Conservation (phyloP, 2,113 vertebrate species). For the Ailurus styani region DNA sequence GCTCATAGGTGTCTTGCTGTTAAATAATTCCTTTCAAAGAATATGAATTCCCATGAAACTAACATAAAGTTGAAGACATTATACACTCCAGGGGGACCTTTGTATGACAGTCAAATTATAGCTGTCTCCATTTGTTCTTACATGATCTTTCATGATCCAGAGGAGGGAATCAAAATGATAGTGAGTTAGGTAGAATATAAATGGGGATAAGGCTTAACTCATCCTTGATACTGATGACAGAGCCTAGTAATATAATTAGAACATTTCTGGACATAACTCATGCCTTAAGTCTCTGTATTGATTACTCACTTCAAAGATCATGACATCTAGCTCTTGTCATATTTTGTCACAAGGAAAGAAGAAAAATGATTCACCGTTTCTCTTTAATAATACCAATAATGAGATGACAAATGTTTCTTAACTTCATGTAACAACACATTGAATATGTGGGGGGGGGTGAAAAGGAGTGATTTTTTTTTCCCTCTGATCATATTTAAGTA, state of each 20-base stretch:
- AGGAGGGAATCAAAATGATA: not conserved
- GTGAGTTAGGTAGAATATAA: not conserved
- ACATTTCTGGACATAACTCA: not conserved
- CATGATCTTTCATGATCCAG: not conserved
- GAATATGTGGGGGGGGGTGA: fast-evolving
- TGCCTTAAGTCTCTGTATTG: not conserved
- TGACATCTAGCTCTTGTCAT: not conserved
- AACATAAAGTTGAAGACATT: not conserved
- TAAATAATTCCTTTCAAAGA: not conserved
- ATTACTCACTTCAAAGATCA: not conserved
- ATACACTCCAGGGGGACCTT: not conserved
- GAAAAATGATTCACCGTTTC: not conserved
- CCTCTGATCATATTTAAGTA: not conserved
- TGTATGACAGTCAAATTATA: not conserved
- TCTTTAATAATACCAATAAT: not conserved
- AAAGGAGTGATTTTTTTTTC: not conserved
- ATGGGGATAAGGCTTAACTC: not conserved
- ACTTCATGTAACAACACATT: not conserved
- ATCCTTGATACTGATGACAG: not conserved
- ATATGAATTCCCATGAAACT: not conserved
- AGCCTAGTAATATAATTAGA: not conserved
- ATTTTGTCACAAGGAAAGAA: not conserved
- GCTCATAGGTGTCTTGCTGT: not conserved
- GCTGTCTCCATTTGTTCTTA: not conserved
- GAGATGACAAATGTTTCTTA: not conserved